A percentile compares a stretch with the other conserved stretches of the same genome.
Evolutionary conservation across 2,888 invertebrate species (phyloP).

Genomic region (Eilema sororculum): DNA sequence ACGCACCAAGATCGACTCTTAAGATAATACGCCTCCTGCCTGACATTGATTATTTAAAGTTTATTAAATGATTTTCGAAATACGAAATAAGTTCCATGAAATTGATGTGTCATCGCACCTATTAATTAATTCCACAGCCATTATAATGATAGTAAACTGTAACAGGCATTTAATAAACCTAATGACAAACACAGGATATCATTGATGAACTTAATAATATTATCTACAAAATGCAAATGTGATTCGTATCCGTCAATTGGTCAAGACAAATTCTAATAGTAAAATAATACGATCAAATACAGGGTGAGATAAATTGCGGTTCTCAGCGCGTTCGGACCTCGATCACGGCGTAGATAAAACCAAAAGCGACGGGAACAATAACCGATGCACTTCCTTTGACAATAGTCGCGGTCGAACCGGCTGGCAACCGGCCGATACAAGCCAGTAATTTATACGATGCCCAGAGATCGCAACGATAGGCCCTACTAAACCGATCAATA

Average conservation of each 20-base stretch:
- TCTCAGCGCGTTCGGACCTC: conserved; percentile 60
- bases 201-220: too few species aligned
- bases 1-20: conserved; percentile 34
- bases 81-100: conserved; percentile 35
- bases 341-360: conserved; percentile 75
- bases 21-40: conserved; percentile 14
- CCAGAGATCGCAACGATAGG: conserved; percentile 76
- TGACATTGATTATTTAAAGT: neutral
- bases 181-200: conserved; percentile 14
- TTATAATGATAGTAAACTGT: conserved; percentile 10
- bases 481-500: conserved; percentile 80
- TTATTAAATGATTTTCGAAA: conserved; percentile 43
- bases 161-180: conserved; percentile 22
- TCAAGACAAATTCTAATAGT: conserved; percentile 74
- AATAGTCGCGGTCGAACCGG: conserved; percentile 64
- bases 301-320: conserved; percentile 77
- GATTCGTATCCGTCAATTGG: conserved; percentile 61
- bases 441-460: conserved; percentile 73
- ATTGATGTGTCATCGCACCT: conserved; percentile 33
- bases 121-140: conserved; percentile 25
- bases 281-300: conserved; percentile 74
- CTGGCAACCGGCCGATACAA: conserved; percentile 53
- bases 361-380: conserved; percentile 81
- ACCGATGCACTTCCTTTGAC: conserved; percentile 85
- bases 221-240: conserved; percentile 45